Base-by-base conservation (phyloP, 1,140 invertebrate species). In the Pogonomyrmex californicus region DNA sequence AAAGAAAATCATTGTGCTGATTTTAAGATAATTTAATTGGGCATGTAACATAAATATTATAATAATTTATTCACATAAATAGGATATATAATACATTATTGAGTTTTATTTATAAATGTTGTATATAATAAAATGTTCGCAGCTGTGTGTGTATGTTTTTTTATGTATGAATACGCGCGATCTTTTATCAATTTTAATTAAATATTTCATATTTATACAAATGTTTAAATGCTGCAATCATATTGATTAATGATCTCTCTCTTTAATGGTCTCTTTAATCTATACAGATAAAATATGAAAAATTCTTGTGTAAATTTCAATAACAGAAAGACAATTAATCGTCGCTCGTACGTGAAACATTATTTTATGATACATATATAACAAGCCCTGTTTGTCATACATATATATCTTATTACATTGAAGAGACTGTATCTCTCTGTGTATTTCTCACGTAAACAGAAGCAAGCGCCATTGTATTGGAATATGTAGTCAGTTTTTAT, bases 401-500 rank as follows among this genome's bases (percentile, higher is more conserved):
- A 36, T 30, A 14, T 38, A 60, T n/a, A 62, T 49, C 2, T 58
- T 41, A 10, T n/a, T 71, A 82, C n/a, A 6, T n/a, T 41, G 14
- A 75, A n/a, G 54, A 38, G 58, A 23, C 23, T 23, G 23, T 44
- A 4, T 7, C 44, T 82, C 12, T 54, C 5, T 10, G 23, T 58
- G 30, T 51, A 65, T 51, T 79, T 81, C 51, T 71, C 49, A 68
- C 41, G 41, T 70, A 86, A 75, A 82, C 60, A 87, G 58, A 56
- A 65, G 36, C 33, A 65, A 71, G 7, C 71, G 75, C 86, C 85
- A 87, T 87, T 83, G 56, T 83, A 62, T 78, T 71, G 65, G 47
- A 77, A 56, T 87, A 68, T 86, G 58, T 75, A 38, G 68, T 44
- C 41, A 58, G 49, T 63, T 77, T 77, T 30, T 38, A 70, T 58